Evolutionary conservation across 2,113 vertebrate species (phyloP).

Genomic region (Microcebus jonahi): DNA sequence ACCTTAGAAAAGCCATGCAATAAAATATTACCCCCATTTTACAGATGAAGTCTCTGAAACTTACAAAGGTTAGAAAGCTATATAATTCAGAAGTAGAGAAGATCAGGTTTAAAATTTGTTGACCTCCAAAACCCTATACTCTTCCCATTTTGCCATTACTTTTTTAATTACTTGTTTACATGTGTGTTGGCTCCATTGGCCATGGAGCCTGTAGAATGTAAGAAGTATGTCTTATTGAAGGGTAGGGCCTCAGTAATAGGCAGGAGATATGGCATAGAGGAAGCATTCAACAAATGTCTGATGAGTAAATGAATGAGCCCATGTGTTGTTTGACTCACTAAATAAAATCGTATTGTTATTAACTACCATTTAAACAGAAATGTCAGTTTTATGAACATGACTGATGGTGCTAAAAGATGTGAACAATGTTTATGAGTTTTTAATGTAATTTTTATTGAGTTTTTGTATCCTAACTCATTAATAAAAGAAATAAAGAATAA

Average conservation of each 20-base stretch:
- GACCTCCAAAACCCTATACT: not conserved
- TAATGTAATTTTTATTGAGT: slow-evolving; percentile 73
- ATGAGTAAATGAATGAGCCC: not conserved
- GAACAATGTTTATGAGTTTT: slow-evolving; percentile 73
- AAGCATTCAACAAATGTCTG: not conserved
- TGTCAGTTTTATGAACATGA: slow-evolving; percentile 51
- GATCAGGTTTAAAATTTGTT: not conserved
- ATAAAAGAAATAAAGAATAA: slow-evolving; percentile 67
- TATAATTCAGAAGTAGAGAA: not conserved
- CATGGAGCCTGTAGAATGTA: not conserved
- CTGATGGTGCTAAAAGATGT: slow-evolving; percentile 54
- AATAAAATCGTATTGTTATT: slow-evolving; percentile 52
- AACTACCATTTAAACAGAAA: slow-evolving; percentile 63
- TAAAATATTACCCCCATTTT: slow-evolving; percentile 19
- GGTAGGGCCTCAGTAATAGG: not conserved
- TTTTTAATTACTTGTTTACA: not conserved
- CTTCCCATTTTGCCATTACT: not conserved
- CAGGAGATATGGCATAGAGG: not conserved
- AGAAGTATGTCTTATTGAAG: not conserved
- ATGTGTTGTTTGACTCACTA: not conserved
- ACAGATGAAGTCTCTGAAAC: not conserved
- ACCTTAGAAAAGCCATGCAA: not conserved
- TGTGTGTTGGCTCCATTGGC: not conserved
- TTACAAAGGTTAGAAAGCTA: not conserved
- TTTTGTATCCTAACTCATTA: slow-evolving; percentile 65